These are phyloP conservation scores for Siphonodentalium dalli DNA, from an alignment of 2,888 invertebrate species.

Conservation along the genomic window DNA sequence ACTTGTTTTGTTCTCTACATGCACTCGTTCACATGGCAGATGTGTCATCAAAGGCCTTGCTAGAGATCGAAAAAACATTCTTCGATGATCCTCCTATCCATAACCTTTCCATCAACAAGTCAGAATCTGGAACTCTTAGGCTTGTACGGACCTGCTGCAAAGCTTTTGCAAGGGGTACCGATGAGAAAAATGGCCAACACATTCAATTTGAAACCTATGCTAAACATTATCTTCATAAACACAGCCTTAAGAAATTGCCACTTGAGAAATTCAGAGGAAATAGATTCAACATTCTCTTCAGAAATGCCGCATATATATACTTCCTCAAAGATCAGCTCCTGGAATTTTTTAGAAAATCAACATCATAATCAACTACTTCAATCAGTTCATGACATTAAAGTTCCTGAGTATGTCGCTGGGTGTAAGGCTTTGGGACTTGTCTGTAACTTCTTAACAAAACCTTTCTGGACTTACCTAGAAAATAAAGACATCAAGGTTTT, in stretches of 20 bases:
- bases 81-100: constrained; percentile 17
- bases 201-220: constrained; percentile 15
- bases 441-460: too few species aligned
- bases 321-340: constrained; percentile 21
- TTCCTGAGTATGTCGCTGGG: constrained; percentile 27
- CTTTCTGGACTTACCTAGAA: too few species aligned
- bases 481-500: too few species aligned
- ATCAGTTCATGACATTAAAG: constrained; percentile 26
- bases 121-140: constrained; percentile 22
- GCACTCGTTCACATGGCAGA: too few species aligned
- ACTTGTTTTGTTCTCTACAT: too few species aligned
- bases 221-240: constrained; percentile 16
- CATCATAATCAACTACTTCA: constrained; percentile 25
- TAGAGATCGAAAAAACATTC: constrained; percentile 18
- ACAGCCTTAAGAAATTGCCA: constrained; percentile 12
- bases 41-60: too few species aligned
- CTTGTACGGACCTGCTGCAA: constrained; percentile 19
- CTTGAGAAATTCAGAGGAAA: constrained; percentile 27
- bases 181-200: constrained; percentile 24
- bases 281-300: constrained; percentile 31
- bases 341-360: constrained; percentile 15
- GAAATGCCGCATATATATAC: constrained; percentile 18
- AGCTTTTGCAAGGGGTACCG: constrained; percentile 28
- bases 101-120: constrained; percentile 19
- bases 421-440: constrained; percentile 32